Percentiles rank a stretch among this genome's conserved stretches.
Evolutionary conservation across 2,888 invertebrate species (phyloP).

Genomic region (Idaea dimidiata): DNA sequence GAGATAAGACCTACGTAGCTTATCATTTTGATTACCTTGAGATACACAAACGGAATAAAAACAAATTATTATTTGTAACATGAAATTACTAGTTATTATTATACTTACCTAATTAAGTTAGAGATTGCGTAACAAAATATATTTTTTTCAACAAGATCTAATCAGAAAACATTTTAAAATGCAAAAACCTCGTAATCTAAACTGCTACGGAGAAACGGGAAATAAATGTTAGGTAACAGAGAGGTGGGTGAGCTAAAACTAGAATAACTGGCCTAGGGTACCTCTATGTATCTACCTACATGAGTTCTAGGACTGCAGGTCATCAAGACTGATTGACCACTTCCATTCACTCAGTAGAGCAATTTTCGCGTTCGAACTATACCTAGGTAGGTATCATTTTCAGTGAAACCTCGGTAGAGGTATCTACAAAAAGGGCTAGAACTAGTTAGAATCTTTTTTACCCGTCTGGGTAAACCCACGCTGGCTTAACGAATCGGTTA

Average conservation of each 20-base stretch:
- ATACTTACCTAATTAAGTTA: neutral
- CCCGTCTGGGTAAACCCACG: neutral
- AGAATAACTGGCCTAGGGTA: constrained; percentile 48
- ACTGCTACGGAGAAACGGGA: constrained; percentile 27
- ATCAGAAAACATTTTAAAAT: constrained; percentile 10
- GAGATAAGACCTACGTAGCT: constrained; percentile 30
- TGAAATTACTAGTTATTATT: constrained; percentile 20
- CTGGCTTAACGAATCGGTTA: neutral
- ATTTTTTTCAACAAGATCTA: neutral
- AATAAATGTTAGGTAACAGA: constrained; percentile 38
- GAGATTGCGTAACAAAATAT: neutral
- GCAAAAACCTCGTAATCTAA: neutral
- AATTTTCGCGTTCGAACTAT: neutral
- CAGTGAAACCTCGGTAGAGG: neutral
- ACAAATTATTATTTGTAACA: constrained; percentile 6
- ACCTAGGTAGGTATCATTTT: neutral
- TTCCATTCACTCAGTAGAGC: constrained; percentile 52
- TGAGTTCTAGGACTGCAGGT: constrained; percentile 64
- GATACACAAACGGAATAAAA: constrained; percentile 18
- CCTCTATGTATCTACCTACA: constrained; percentile 27
- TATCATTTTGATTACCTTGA: constrained; percentile 37
- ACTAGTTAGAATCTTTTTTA: neutral
- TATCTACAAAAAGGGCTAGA: neutral
- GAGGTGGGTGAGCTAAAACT: constrained; percentile 51
- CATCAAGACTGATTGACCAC: constrained; percentile 71